These are phyloP conservation scores for Chrysolophus pictus DNA, from an alignment of 2,797 vertebrate species.

Conservation along the genomic window DNA sequence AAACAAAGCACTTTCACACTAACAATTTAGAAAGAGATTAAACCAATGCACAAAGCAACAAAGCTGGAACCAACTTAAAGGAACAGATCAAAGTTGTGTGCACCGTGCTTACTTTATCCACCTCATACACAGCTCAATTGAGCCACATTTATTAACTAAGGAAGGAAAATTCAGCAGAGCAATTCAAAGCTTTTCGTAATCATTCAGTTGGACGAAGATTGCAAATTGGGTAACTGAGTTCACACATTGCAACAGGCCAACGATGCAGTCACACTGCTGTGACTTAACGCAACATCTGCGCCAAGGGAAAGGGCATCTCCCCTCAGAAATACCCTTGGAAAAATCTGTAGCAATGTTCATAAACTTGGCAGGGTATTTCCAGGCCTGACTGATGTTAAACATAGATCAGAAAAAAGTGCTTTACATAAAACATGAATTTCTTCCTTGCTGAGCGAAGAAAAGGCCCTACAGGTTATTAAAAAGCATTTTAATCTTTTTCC, in stretches of 20 bases:
- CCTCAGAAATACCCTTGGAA: neutral
- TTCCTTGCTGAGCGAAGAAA: neutral
- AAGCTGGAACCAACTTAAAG: neutral
- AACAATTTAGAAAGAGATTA: neutral
- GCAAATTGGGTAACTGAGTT: neutral
- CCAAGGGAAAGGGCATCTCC: neutral
- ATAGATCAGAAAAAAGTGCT: neutral
- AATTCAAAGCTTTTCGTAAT: neutral
- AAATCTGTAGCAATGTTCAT: neutral
- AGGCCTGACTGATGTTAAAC: neutral
- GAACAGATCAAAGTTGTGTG: neutral
- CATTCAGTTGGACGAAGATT: neutral
- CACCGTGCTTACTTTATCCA: neutral
- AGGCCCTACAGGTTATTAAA: neutral
- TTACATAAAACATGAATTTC: conserved; percentile 7
- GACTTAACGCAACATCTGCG: neutral
- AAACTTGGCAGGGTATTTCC: neutral
- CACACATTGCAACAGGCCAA: neutral
- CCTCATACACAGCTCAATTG: neutral
- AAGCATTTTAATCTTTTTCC: neutral
- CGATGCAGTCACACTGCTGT: neutral
- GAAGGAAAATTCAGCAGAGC: neutral
- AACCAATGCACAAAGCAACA: neutral
- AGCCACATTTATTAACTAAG: neutral
- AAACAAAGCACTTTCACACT: neutral